Percentiles rank a stretch among this genome's conserved stretches.
phyloP scores from a whole-genome alignment of 2,888 invertebrate genomes.

The Drosophila vallismaia region DNA sequence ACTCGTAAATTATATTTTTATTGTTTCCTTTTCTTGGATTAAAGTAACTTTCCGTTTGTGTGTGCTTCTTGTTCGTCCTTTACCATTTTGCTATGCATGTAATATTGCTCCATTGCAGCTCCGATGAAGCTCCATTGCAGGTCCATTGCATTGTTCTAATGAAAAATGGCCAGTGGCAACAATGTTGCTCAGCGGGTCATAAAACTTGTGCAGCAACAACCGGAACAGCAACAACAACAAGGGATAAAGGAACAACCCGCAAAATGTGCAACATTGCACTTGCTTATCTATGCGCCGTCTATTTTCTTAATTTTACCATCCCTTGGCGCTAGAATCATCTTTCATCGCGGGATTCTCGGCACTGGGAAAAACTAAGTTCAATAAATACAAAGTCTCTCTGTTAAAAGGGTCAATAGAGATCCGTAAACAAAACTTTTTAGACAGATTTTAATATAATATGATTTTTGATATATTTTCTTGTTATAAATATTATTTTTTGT shows the following conservation, averaged over 20 bases:
- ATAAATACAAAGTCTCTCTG: too few relatives aligned
- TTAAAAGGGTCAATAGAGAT: too few relatives aligned
- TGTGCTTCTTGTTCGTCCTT: slow-evolving; percentile 10
- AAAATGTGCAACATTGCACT: slow-evolving; percentile 66
- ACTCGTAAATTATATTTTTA: neutral
- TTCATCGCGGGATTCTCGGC: slow-evolving; percentile 12
- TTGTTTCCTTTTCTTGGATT: slow-evolving; percentile 25
- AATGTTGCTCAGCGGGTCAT: slow-evolving; percentile 65
- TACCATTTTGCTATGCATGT: slow-evolving; percentile 33
- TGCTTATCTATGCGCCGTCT: slow-evolving; percentile 65
- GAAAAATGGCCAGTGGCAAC: slow-evolving; percentile 66
- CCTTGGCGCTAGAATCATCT: slow-evolving; percentile 5
- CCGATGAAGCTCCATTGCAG: slow-evolving; percentile 10
- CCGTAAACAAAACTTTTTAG: too few relatives aligned
- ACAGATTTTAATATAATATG: too few relatives aligned
- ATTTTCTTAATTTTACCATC: slow-evolving; percentile 65
- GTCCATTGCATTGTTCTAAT: slow-evolving; percentile 59
- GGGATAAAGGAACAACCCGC: slow-evolving; percentile 31
- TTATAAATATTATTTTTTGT: neutral
- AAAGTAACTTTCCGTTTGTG: slow-evolving; percentile 18
- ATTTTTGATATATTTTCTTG: too few relatives aligned
- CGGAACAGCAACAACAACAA: slow-evolving; percentile 27
- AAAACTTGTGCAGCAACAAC: slow-evolving; percentile 58
- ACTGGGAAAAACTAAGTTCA: neutral
- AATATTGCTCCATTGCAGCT: slow-evolving; percentile 46